Evolutionary conservation across 2,888 invertebrate species (phyloP).

Genomic region (Bombyx huttoni): DNA sequence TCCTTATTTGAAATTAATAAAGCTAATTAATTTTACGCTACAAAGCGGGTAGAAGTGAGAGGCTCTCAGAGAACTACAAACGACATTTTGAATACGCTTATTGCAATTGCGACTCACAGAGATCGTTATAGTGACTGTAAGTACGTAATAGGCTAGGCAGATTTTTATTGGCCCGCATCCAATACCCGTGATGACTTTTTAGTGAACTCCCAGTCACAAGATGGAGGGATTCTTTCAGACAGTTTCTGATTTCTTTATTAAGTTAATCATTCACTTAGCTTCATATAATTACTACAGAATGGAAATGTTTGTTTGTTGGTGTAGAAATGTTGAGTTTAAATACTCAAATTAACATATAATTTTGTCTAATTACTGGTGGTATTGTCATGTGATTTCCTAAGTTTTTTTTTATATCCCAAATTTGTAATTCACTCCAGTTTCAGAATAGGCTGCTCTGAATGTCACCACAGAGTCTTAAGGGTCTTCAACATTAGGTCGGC

Average conservation of each 20-base stretch:
- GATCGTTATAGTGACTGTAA: conserved; percentile 10
- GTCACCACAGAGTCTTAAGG: no score
- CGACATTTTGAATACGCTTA: background rate
- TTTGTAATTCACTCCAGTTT: no score
- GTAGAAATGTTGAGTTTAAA: background rate
- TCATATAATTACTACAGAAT: conserved; percentile 20
- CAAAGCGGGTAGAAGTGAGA: background rate
- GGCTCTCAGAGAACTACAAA: background rate
- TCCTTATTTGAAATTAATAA: conserved; percentile 4
- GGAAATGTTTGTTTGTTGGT: conserved; percentile 5
- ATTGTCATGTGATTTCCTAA: no score
- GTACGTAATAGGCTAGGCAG: conserved; percentile 16
- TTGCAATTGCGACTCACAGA: conserved; percentile 8
- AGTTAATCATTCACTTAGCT: conserved; percentile 23
- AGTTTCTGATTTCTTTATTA: conserved; percentile 26
- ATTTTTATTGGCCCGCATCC: conserved; percentile 23
- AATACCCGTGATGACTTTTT: conserved; percentile 21
- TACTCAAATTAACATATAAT: background rate
- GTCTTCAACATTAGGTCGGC: no score
- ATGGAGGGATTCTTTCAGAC: conserved; percentile 15
- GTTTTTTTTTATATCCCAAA: no score
- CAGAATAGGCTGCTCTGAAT: no score
- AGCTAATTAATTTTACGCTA: background rate
- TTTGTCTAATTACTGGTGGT: background rate
- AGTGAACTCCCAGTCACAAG: conserved; percentile 16